Base-by-base conservation (phyloP, 2,888 invertebrate species). In the Acanthopleura granulata region DNA sequence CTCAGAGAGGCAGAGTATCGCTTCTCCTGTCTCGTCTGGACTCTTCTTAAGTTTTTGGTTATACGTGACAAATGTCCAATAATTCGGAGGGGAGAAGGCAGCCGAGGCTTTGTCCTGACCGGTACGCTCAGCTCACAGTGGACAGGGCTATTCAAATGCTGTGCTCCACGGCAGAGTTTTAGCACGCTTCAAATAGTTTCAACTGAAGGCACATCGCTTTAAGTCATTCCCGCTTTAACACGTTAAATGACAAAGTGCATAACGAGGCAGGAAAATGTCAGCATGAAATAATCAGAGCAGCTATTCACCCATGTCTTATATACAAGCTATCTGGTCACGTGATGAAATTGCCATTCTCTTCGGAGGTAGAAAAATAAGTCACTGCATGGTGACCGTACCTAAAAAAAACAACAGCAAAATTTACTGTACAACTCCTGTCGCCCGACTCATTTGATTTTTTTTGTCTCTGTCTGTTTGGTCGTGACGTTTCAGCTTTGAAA, bases 131-230 rank as follows among this genome's bases (percentile, higher is more conserved):
- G 40, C 40, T 9, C 40, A 40, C 40, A 40, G 4, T 40, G 40
- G 40, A 40, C 40, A n/a, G 57, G 22, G 57, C 3, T 1, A n/a
- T 12, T 57, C 57, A 22, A 18, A n/a, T 57, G 6, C 22, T 57
- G 57, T 57, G 57, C 18, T n/a, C 57, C 18, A 22, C 18, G 6
- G 18, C 57, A 22, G 12, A 57, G 40, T 57, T 57, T 57, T 22
- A 57, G 57, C 57, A 57, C 57, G 57, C 22, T 57, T 57, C 6
- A 57, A 57, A 57, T 57, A n/a, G 57, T 57, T 57, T 57, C 22
- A 57, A 57, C 3, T 57, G 3, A 57, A 57, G 57, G n/a, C 22
- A 57, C n/a, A n/a, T 22, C n/a, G 12, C 57, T 57, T 3, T 22
- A n/a, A n/a, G 57, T 57, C 57, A 57, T 22, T n/a, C 57, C 57